A percentile compares a stretch with the other conserved stretches of the same genome.
Conservation (phyloP, 2,797 vertebrate species). For the Phoxinus dragarum region DNA sequence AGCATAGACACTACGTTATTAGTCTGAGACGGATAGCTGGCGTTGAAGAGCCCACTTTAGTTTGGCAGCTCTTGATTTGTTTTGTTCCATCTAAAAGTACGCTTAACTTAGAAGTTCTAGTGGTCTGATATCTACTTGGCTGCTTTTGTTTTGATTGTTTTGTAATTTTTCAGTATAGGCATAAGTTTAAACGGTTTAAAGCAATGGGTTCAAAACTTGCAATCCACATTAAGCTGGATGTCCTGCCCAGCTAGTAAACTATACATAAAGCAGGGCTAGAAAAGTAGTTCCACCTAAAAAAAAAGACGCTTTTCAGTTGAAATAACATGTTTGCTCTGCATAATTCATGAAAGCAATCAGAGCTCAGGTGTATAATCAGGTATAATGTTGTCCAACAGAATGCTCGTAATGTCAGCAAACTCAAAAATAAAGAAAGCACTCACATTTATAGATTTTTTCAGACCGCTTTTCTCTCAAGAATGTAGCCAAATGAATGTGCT, state of each 20-base stretch:
- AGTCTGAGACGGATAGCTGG: constrained; percentile 21
- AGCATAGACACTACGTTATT: constrained; percentile 21
- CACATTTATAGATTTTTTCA: constrained; percentile 26
- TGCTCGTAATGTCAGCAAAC: neutral
- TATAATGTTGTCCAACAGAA: neutral
- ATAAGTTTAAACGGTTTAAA: neutral
- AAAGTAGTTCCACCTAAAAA: neutral
- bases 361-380: neutral
- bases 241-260: neutral
- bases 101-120: neutral
- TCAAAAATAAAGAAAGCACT: constrained; percentile 24
- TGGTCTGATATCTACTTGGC: neutral
- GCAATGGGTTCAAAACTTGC: neutral
- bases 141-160: neutral
- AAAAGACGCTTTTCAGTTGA: neutral
- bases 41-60: constrained; percentile 18
- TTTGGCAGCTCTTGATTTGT: constrained; percentile 34
- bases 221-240: neutral
- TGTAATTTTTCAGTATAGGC: neutral
- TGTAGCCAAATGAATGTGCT: constrained; percentile 16
- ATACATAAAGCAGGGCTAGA: neutral
- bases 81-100: constrained; percentile 26
- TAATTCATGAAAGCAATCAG: constrained; percentile 3
- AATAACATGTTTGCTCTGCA: neutral
- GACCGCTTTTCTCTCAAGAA: constrained; percentile 19